Percentiles rank a stretch among this genome's conserved stretches.
Conservation (phyloP, 2,797 vertebrate species). For the Spinibarbus caldwelli region DNA sequence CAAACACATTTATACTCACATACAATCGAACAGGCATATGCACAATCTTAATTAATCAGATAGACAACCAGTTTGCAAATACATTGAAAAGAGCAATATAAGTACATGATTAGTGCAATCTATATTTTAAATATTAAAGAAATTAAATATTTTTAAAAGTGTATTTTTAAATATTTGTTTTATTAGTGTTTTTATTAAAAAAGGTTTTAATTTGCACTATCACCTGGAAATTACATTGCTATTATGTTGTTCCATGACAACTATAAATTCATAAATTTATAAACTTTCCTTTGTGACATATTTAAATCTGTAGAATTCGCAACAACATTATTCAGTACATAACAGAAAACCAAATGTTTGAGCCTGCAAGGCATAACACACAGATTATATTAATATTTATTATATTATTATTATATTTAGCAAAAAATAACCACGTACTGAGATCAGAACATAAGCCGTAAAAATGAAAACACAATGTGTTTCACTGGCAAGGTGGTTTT, state of each 20-base stretch:
- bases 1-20: conserved; percentile 60
- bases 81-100: not conserved
- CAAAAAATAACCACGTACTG: not conserved
- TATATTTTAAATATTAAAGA: too few relatives aligned
- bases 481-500: conserved; percentile 35
- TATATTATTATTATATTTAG: too few relatives aligned
- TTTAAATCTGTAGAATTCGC: not conserved
- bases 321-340: too few relatives aligned
- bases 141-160: too few relatives aligned
- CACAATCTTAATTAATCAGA: conserved; percentile 45
- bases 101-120: too few relatives aligned
- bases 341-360: too few relatives aligned
- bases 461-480: not conserved
- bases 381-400: too few relatives aligned
- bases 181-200: too few relatives aligned
- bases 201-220: not conserved
- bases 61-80: conserved; percentile 46
- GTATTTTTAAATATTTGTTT: too few relatives aligned
- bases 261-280: not conserved
- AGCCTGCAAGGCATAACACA: not conserved
- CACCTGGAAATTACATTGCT: not conserved
- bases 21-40: conserved; percentile 42
- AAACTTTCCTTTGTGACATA: not conserved
- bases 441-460: not conserved
- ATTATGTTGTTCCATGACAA: not conserved